Base-by-base conservation (phyloP, 2,797 vertebrate species). In the Onychomys arenicola region DNA sequence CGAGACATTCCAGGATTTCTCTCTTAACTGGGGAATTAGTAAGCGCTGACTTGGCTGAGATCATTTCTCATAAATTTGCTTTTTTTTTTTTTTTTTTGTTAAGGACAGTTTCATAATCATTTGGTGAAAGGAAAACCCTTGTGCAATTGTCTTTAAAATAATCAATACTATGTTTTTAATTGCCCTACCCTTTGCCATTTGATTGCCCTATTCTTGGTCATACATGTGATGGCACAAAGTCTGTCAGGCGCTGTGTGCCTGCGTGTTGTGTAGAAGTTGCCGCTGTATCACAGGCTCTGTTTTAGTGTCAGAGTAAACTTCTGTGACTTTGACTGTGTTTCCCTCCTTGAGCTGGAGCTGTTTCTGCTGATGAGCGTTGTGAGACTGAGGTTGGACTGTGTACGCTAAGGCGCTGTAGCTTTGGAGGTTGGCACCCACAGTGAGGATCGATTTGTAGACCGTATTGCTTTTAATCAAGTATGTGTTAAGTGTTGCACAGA, bases 41-140 rank as follows among this genome's bases (percentile, higher is more conserved):
- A 81, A 95, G 13, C 76, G 10, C n/a, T 91, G 49, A 57, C 75
- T 93, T 86, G 2, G n/a, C 61, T 91, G 69, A 87, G 90, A 40
- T 95, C 17, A 85, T 90, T 83, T 63, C 67, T 95, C 49, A 34
- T 86, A 82, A 95, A 81, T 76, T 67, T 90, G 75, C 40, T 23
- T 21, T 3, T 34, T 5, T 61, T 27, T 25, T 3, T n/a, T n/a
- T n/a, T n/a, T n/a, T n/a, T n/a, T 5, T 65, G 12, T 12, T 12
- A 65, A 73, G 25, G 37, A 75, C 14, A 32, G 55, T 87, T 46
- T 52, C 40, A 8, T 12, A 40, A 55, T 78, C 75, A 75, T 80
- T 91, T 43, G 92, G 63, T 65, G 40, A 11, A 29, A 80, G 43
- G 46, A 69, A 94, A 87, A 27, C 5, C 17, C 8, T 57, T 93